phyloP scores from a whole-genome alignment of 2,888 invertebrate genomes.

The Hemithea aestivaria region DNA sequence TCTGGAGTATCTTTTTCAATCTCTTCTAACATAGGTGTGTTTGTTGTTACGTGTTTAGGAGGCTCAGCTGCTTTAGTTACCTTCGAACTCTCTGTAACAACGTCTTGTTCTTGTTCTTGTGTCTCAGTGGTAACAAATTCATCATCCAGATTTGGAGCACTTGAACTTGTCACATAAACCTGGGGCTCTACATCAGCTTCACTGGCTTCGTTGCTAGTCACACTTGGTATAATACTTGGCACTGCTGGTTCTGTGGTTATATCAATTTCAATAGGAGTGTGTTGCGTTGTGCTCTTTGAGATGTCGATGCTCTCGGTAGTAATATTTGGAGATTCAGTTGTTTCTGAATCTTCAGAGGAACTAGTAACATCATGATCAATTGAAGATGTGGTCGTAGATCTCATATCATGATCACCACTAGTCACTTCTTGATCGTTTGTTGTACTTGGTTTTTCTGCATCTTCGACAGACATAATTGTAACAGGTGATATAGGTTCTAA shows the following conservation, averaged over 20 bases:
- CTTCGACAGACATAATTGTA: slow-evolving; percentile 9
- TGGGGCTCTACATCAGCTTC: slow-evolving; percentile 7
- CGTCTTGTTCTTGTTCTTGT: slow-evolving; percentile 8
- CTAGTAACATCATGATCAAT: not conserved
- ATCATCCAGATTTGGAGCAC: slow-evolving; percentile 21
- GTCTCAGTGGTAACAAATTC: slow-evolving; percentile 24
- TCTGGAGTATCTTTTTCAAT: slow-evolving; percentile 29
- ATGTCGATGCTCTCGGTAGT: too few relatives aligned
- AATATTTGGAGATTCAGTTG: slow-evolving; percentile 2
- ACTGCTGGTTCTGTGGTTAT: not conserved
- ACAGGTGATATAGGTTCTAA: slow-evolving; percentile 4
- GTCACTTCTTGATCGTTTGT: slow-evolving; percentile 8
- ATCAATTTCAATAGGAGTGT: too few relatives aligned
- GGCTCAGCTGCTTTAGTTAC: slow-evolving; percentile 10
- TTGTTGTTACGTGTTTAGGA: slow-evolving; percentile 19
- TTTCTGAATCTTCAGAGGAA: slow-evolving; percentile 14
- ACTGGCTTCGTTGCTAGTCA: slow-evolving; percentile 1
- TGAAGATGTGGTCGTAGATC: slow-evolving; percentile 3
- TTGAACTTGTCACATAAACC: slow-evolving; percentile 10
- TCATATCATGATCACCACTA: slow-evolving; percentile 3
- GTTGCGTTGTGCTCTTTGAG: too few relatives aligned
- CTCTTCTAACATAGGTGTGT: slow-evolving; percentile 31
- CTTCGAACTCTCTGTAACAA: slow-evolving; percentile 11
- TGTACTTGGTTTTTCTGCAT: slow-evolving; percentile 9
- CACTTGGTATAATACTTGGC: not conserved